phyloP scores from a whole-genome alignment of 2,888 invertebrate species.

The Scaptomyza polygonia region DNA sequence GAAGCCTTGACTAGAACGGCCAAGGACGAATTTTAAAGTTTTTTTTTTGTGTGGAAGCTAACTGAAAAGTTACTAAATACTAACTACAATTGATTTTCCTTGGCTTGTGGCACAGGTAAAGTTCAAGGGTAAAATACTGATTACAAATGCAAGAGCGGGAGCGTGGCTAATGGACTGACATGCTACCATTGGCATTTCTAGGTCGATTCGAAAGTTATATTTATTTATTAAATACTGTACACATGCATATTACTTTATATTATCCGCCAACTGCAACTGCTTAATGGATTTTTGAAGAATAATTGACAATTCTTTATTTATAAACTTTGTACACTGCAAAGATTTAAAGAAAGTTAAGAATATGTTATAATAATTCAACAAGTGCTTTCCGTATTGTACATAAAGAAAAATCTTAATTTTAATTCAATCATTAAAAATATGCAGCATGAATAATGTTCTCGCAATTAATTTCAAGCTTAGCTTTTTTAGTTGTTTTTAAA shows the following conservation, averaged over 20 bases:
- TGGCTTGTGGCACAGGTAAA: slow-evolving; percentile 21
- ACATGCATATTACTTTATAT: slow-evolving; percentile 19
- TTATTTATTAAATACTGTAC: slow-evolving; percentile 24
- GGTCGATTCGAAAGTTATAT: slow-evolving; percentile 36
- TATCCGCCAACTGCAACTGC: neutral
- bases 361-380: no score
- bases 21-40: slow-evolving; percentile 17
- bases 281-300: neutral
- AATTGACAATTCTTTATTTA: neutral
- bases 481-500: no score
- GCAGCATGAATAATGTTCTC: no score
- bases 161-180: slow-evolving; percentile 15
- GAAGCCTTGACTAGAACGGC: neutral
- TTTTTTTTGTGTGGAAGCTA: neutral
- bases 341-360: no score
- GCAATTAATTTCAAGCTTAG: no score
- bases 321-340: slow-evolving; percentile 1
- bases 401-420: no score
- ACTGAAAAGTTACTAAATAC: slow-evolving; percentile 20
- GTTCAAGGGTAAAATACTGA: slow-evolving; percentile 40
- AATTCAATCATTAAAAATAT: no score
- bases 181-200: slow-evolving; percentile 33
- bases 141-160: slow-evolving; percentile 46
- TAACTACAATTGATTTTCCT: slow-evolving; percentile 48
- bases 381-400: no score